Percentiles rank a stretch among this genome's conserved stretches.
These are phyloP conservation scores for Takifugu rubripes DNA, from an alignment of 2,797 vertebrate species.

Conservation along the genomic window DNA sequence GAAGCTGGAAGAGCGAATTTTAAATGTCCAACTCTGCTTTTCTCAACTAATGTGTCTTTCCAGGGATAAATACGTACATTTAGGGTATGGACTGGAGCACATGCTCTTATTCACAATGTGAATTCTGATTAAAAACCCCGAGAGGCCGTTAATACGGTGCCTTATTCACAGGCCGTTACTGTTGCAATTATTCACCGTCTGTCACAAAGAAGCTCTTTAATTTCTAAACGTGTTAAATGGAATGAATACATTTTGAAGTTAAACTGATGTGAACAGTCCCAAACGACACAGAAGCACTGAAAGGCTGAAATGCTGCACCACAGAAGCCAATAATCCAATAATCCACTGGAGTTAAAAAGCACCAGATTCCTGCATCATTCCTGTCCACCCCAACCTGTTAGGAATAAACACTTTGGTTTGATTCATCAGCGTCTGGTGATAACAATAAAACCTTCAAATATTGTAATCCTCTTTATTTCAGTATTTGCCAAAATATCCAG, in stretches of 20 bases:
- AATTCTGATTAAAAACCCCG: constrained; percentile 17
- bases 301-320: too few relatives aligned
- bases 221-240: too few relatives aligned
- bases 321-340: too few relatives aligned
- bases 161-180: neutral
- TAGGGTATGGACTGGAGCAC: constrained; percentile 15
- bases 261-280: too few relatives aligned
- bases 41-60: constrained; percentile 9
- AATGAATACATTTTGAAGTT: too few relatives aligned
- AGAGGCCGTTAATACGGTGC: constrained; percentile 5
- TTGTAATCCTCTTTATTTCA: constrained; percentile 94
- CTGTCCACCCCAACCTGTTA: too few relatives aligned
- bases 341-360: neutral
- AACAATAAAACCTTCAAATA: constrained; percentile 74
- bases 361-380: neutral
- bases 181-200: neutral
- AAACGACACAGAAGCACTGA: too few relatives aligned
- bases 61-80: constrained; percentile 12
- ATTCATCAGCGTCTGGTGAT: neutral
- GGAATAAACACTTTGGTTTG: neutral
- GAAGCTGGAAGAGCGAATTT: constrained; percentile 23
- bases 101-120: constrained; percentile 43
- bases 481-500: constrained; percentile 99
- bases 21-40: constrained; percentile 8
- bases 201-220: too few relatives aligned